Evolutionary conservation across 2,888 invertebrate genomes (phyloP).

Genomic region (Boloria euphrosyne): DNA sequence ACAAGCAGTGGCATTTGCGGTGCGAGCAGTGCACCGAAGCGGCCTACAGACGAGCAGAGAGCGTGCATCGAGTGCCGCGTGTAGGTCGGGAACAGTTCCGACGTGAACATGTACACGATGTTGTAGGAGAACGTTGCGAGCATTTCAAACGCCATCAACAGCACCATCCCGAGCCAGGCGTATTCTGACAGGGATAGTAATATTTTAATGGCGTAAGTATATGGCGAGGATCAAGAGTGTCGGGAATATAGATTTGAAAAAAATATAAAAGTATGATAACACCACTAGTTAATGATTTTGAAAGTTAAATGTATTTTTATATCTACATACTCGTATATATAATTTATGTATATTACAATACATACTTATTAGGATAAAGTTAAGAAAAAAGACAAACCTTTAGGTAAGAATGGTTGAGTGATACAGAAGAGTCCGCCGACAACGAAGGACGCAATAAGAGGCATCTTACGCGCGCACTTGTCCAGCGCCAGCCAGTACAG

Average conservation of each 20-base stretch:
- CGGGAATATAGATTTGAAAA: no score
- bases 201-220: background rate
- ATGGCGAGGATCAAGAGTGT: no score
- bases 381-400: constrained; percentile 50
- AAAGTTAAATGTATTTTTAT: background rate
- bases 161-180: constrained; percentile 63
- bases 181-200: constrained; percentile 53
- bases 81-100: constrained; percentile 89
- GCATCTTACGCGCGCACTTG: constrained; percentile 66
- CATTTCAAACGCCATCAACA: constrained; percentile 85
- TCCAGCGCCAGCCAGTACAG: constrained; percentile 72
- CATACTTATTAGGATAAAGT: no score
- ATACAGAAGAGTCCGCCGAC: constrained; percentile 71
- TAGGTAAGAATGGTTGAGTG: constrained; percentile 68
- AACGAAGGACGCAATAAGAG: constrained; percentile 63
- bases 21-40: constrained; percentile 87
- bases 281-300: no score
- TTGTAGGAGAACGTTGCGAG: constrained; percentile 86
- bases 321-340: no score
- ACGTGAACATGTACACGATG: constrained; percentile 86
- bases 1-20: constrained; percentile 87
- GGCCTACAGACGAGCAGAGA: constrained; percentile 86
- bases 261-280: no score
- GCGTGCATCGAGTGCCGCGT: constrained; percentile 86
- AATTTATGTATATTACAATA: no score